A percentile compares a stretch with the other conserved stretches of the same genome.
Evolutionary conservation across 2,113 vertebrate species (phyloP).

Genomic region (Acrocephalus arundinaceus): DNA sequence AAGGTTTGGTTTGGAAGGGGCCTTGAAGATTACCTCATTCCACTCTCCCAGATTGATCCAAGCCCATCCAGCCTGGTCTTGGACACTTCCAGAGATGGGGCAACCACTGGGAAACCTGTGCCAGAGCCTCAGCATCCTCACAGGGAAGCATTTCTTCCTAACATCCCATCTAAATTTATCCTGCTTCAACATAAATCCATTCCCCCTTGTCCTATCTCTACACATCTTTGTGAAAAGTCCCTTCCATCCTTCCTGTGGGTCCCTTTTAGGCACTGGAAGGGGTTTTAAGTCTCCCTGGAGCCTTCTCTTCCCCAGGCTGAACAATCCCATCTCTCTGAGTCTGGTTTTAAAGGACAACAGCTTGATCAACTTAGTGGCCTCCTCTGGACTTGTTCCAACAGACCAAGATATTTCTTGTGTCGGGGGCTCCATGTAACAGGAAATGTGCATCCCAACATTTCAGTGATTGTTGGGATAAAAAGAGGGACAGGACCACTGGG

Average conservation of each 20-base stretch:
- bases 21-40: neutral
- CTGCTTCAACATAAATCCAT: neutral
- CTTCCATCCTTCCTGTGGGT: neutral
- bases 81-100: neutral
- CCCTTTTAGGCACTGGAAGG: neutral
- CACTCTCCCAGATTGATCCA: neutral
- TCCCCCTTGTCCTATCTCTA: neutral
- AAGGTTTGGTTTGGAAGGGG: neutral
- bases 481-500: neutral
- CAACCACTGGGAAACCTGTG: neutral
- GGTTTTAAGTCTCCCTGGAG: neutral
- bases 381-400: neutral
- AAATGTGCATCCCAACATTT: neutral
- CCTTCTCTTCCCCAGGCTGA: neutral
- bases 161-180: neutral
- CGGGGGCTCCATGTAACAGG: accelerated
- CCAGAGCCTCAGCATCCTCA: neutral
- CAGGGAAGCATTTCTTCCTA: neutral
- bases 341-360: neutral
- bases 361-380: accelerated
- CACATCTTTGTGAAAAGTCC: neutral
- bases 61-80: accelerated
- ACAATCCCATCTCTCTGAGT: neutral
- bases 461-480: neutral
- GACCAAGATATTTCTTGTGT: neutral